A percentile compares a stretch with the other conserved stretches of the same genome.
These are phyloP conservation scores for Copsychus sechellarum DNA, from an alignment of 2,113 vertebrate genomes.

Conservation along the genomic window DNA sequence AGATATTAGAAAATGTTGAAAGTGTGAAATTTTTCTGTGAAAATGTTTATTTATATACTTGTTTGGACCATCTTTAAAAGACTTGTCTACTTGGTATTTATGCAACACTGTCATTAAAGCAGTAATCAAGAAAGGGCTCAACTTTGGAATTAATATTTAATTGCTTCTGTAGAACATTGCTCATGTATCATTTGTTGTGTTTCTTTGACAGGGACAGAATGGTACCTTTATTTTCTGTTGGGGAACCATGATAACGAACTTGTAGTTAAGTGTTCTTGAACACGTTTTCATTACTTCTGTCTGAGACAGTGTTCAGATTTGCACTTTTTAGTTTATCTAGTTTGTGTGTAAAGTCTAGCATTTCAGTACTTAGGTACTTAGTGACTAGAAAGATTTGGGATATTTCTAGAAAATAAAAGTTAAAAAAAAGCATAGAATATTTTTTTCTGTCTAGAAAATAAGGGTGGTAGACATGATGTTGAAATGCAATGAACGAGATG, in stretches of 20 bases:
- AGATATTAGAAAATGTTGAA: not conserved
- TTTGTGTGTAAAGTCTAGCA: not conserved
- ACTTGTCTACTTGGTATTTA: not conserved
- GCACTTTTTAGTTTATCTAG: not conserved
- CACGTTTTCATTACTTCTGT: not conserved
- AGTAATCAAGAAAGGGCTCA: slow-evolving; percentile 57
- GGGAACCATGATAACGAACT: fast-evolving
- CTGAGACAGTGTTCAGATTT: not conserved
- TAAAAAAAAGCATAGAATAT: not conserved
- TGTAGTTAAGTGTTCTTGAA: not conserved
- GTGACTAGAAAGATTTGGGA: not conserved
- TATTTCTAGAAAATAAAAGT: not conserved
- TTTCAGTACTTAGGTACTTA: not conserved
- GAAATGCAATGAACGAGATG: not conserved
- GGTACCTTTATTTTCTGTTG: not conserved
- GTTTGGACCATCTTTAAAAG: not conserved
- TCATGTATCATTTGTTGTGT: not conserved
- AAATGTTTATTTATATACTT: not conserved
- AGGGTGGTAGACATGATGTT: not conserved
- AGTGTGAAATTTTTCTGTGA: not conserved
- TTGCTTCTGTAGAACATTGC: slow-evolving; percentile 20
- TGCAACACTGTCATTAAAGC: slow-evolving; percentile 29
- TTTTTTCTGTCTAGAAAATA: not conserved
- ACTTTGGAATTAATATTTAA: slow-evolving; percentile 56
- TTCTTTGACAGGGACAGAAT: not conserved